Conservation (phyloP, 1,140 invertebrate genomes). For the Lysiphlebus fabarum region DNA sequence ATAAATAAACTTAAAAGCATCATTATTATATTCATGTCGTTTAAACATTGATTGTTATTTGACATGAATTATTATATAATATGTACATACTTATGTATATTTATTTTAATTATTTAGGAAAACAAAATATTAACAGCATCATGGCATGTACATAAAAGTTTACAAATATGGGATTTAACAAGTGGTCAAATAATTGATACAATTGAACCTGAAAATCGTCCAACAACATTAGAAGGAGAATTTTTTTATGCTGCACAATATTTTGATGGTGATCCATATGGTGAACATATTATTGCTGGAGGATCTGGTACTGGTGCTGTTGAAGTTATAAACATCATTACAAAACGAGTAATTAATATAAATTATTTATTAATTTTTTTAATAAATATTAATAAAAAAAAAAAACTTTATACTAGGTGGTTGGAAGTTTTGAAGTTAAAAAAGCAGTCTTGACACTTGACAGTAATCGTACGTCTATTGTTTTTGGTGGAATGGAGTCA, state of each 20-base stretch:
- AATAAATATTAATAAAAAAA: constrained; percentile 9
- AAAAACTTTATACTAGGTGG: constrained; percentile 30
- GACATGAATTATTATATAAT: background rate
- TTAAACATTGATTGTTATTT: constrained; percentile 9
- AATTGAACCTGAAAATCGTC: constrained; percentile 37
- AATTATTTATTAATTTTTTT: background rate
- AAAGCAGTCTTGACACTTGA: constrained; percentile 39
- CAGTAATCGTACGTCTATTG: constrained; percentile 30
- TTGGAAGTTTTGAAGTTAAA: constrained; percentile 32
- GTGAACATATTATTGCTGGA: constrained; percentile 34
- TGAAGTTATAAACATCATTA: constrained; percentile 41
- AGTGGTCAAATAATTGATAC: constrained; percentile 41
- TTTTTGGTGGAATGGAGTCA: constrained; percentile 43
- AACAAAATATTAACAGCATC: constrained; percentile 41
- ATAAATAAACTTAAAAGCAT: constrained; percentile 11
- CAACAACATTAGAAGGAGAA: constrained; percentile 37
- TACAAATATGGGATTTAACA: constrained; percentile 43
- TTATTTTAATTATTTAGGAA: constrained; percentile 28
- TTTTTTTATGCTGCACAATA: constrained; percentile 41
- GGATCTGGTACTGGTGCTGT: constrained; percentile 38
- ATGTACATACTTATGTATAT: too few species aligned
- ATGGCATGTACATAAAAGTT: constrained; percentile 38
- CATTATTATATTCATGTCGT: constrained; percentile 25
- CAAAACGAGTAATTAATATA: constrained; percentile 35
- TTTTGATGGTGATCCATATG: constrained; percentile 39